Evolutionary conservation across 2,113 vertebrate species (phyloP), one percentile per base, ranked within the genome.

Genomic region (Phaethornis superciliosus): DNA sequence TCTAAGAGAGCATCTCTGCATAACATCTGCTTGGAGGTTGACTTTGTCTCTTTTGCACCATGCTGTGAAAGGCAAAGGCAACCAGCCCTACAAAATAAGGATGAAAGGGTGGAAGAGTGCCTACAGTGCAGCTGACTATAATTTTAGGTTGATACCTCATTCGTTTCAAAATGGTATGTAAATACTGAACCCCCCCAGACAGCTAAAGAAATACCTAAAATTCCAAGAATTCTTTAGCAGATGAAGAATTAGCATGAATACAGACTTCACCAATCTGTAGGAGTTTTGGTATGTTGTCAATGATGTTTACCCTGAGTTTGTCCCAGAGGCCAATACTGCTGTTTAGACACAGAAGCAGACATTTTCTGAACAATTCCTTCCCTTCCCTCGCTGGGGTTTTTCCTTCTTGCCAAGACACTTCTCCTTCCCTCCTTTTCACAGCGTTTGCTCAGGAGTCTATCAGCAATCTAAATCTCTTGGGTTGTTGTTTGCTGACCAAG

Each of bases 151-250:
- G 69, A 83, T 88, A 93, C 33, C 5, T 91, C 40, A 71, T 88
- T 93, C 24, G 68, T 89, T 95, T 90, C 33, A 28, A 90, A 93
- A 90, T 60, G 85, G 82, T 80, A 95, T 85, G 79, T 91, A 92
- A 94, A 96, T 91, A 93, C 27, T 90, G 52, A 91, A 83, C 2
- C 56, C 56, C 65, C 87, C 79, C 10, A 85, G 87, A 94, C 47
- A 85, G 75, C 81, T 51, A 67, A 85, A 95, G 76, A 90, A 95
- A 96, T 95, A 68, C 76, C 52, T 90, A 81, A 95, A 89, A 95
- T 95, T 79, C 93, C 95, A 87, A 81, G 88, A 96, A 90, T 92
- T 77, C 91, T 94, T 96, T 26, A 90, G 85, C 35, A 93, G 90
- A 87, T 86, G 93, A 71, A 83, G 82, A 96, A 90, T 72, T 92